phyloP scores from a whole-genome alignment of 1,140 invertebrate species.

The Macrosteles quadrilineatus region DNA sequence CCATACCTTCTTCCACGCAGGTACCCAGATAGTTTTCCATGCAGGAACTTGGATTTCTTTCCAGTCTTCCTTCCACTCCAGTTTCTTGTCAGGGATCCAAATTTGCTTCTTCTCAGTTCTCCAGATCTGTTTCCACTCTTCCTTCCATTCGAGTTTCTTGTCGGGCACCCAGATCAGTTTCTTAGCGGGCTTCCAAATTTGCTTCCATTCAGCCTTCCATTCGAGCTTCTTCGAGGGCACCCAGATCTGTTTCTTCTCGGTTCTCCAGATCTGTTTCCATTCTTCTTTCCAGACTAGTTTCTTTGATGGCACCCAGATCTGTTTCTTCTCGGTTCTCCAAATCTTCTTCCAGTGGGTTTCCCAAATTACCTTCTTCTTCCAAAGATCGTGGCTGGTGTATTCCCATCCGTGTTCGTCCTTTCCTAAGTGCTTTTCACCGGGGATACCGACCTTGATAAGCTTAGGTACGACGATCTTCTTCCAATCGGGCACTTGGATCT shows the following conservation, averaged over 20 bases:
- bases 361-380: slow-evolving; percentile 80
- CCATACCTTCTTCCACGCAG: slow-evolving; percentile 77
- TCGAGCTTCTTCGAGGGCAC: slow-evolving; percentile 70
- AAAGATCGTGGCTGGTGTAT: slow-evolving; percentile 74
- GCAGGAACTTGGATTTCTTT: slow-evolving; percentile 63
- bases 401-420: slow-evolving; percentile 74
- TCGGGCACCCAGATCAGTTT: slow-evolving; percentile 60
- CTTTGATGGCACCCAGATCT: slow-evolving; percentile 76
- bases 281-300: slow-evolving; percentile 77
- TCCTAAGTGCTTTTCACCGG: slow-evolving; percentile 69
- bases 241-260: slow-evolving; percentile 78
- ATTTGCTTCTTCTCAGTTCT: slow-evolving; percentile 51
- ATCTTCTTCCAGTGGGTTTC: slow-evolving; percentile 80
- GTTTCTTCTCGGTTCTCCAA: slow-evolving; percentile 75
- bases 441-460: slow-evolving; percentile 67
- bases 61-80: slow-evolving; percentile 61
- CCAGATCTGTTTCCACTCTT: slow-evolving; percentile 57
- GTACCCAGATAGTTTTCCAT: slow-evolving; percentile 54
- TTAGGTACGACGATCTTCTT: slow-evolving; percentile 69
- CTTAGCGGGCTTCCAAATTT: slow-evolving; percentile 62
- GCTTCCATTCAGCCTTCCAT: slow-evolving; percentile 73
- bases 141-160: slow-evolving; percentile 60
- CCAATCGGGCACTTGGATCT: slow-evolving; percentile 68
- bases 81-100: slow-evolving; percentile 52
- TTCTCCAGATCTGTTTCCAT: slow-evolving; percentile 76